Base-by-base conservation (phyloP, 1,140 invertebrate species). In the Diorhabda elongata region DNA sequence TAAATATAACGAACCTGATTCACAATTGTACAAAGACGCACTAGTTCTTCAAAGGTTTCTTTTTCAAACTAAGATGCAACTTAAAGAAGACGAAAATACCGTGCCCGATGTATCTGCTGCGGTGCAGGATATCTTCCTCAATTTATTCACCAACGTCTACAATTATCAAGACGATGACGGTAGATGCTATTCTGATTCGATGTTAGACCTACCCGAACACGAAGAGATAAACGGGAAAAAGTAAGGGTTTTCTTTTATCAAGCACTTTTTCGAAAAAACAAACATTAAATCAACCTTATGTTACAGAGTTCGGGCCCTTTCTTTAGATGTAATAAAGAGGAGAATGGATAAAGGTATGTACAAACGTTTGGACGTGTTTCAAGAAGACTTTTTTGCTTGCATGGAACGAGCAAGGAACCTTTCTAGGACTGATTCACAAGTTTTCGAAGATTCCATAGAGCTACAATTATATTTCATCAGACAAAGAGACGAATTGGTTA, bases 1-100 rank as follows among this genome's bases (percentile, higher is more conserved):
- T 84, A 98, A 98, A 83, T 99, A 98, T 81, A 99, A 99, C 82
- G 98, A 99, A 81, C 97, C 98, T 0, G 97, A 98, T 81, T 98
- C 97, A 0, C 93, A 97, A 80, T 98, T 99, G 74, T 99, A 99
- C 81, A 98, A 98, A 84, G 97, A 99, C 83, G 96, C 97, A 0
- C 83, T 99, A 64, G 92, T 95, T 45, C 82, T 99, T 69, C 96
- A 98, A 83, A 84, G 94, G 74, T 85, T 98, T 44, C 93, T 94
- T 67, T 82, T 98, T 58, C 95, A 98, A 85, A 95, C 95, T 45
- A 98, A 98, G 79, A 84, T 94, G 70, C 89, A 94, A 78, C 81
- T 98, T 26, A 91, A 92, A 67, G 93, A 95, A 71, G 90, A 93
- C 71, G 92, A 94, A 43, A 93, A 96, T 78, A 89, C 90, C 43